phyloP scores from a whole-genome alignment of 2,797 vertebrate genomes.

The Mus minutoides region DNA sequence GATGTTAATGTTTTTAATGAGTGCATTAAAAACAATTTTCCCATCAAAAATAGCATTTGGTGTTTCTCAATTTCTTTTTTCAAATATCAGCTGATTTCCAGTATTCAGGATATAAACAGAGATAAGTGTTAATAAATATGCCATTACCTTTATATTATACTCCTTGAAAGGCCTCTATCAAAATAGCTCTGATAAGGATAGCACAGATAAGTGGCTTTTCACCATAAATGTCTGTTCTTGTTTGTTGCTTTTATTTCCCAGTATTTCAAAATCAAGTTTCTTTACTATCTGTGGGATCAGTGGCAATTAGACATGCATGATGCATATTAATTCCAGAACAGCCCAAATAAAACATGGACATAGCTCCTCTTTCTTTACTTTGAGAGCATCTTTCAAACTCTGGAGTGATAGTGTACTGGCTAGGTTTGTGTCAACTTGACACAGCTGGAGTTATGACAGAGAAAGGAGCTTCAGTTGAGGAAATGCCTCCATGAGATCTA shows the following conservation, averaged over 20 bases:
- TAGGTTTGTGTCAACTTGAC: too few species aligned
- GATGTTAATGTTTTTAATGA: slow-evolving; percentile 16
- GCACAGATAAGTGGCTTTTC: neutral
- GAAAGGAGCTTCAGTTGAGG: too few species aligned
- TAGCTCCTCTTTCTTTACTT: neutral
- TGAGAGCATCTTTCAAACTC: neutral
- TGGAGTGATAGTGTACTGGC: neutral
- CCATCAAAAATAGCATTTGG: neutral
- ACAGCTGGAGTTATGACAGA: too few species aligned
- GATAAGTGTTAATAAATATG: slow-evolving; percentile 13
- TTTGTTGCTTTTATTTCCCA: neutral
- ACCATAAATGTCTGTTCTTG: neutral
- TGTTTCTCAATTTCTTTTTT: neutral
- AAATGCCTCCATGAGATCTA: too few species aligned
- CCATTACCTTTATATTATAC: neutral
- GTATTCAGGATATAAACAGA: slow-evolving; percentile 39
- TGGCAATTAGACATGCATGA: neutral
- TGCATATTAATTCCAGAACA: neutral
- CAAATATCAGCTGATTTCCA: neutral
- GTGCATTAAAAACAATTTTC: neutral
- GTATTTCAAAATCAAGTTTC: neutral
- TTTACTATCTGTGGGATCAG: neutral
- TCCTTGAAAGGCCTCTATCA: neutral
- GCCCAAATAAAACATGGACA: neutral
- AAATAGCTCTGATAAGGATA: neutral